Base-by-base conservation (phyloP, 2,113 vertebrate species). In the Lampris megalopsis region DNA sequence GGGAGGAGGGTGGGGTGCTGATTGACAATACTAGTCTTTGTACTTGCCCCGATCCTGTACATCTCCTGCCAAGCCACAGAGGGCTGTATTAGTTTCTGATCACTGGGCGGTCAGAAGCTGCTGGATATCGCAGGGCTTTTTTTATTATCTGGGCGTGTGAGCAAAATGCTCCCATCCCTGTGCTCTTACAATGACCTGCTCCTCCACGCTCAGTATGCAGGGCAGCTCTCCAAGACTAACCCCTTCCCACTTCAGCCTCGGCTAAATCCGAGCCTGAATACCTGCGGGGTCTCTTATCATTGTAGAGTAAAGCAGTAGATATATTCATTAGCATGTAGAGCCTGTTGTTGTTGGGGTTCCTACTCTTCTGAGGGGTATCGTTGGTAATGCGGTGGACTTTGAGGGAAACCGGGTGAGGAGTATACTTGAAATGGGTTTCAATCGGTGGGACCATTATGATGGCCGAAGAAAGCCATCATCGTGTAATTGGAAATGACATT, bases 181-280 rank as follows among this genome's bases (percentile, higher is more conserved):
- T 66, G 75, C 66, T 65, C 61, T 60, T 3, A 9, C 38, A 69
- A n/a, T 73, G 71, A 72, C 63, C 83, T 1, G 52, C 70, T 81
- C 9, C 35, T 13, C n/a, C 4, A 73, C 82, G 40, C 79, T 92
- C 84, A 79, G 45, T 79, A 93, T 91, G 42, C 89, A 87, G 38
- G 41, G 36, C 65, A 54, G 48, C 59, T 60, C 75, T 81, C 73
- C 35, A 52, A 7, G 63, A 53, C 73, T 68, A 66, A 87, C 73
- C 80, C 65, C 1, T 65, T 52, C 62, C 77, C 24, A 37, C 78
- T 62, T 65, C 79, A 58, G 60, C 59, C 53, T 63, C 67, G 70
- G 66, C 72, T 74, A 74, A 71, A 77, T 5, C 75, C 64, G 4
- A 7, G 57, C 73, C 71, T 64, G 45, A 79, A 71, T 77, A 13